Base-by-base conservation (phyloP, 2,797 vertebrate genomes). In the Pangasius macronema region DNA sequence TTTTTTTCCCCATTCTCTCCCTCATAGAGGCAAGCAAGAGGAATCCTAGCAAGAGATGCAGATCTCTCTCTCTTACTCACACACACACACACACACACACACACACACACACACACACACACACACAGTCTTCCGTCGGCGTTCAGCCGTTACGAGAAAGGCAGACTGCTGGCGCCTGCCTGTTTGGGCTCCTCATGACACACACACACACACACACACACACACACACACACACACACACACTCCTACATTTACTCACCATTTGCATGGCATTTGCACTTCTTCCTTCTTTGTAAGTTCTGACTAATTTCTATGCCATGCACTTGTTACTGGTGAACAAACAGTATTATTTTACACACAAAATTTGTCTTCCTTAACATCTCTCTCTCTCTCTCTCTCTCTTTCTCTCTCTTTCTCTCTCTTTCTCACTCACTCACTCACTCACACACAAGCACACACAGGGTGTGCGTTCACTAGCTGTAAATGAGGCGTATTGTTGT, bases 131-230 rank as follows among this genome's bases (percentile, higher is more conserved):
- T 95, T 94, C 93, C 91, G 93, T 94, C 93, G 91, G 76, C 95
- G 94, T 94, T 96, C 94, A 96, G 94, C 95, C 95, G 95, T 96
- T 95, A 95, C 95, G 93, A 94, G 95, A 95, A 95, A 94, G 94
- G 93, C 95, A 96, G 96, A 96, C 96, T 96, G 89, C 95, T 96
- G 96, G 96, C 96, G 95, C 96, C 96, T 91, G 91, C 82, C 91
- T 95, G 94, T 96, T 95, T 94, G 93, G 94, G 92, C 94, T 95
- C 92, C 86, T 20, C 49, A 85, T 33, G 87, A 61, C 83, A 87
- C 85, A 68, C 80, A 65, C 68, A 42, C 82, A 67, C 83, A 13
- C 86, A 68, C 85, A 53, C 85, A 82, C 82, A 57, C 81, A 73
- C 68, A n/a, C 85, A 68, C 80, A 63, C 68, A 42, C 82, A 65